Conservation (phyloP, 2,888 invertebrate species). For the Aspidiotus destructor region DNA sequence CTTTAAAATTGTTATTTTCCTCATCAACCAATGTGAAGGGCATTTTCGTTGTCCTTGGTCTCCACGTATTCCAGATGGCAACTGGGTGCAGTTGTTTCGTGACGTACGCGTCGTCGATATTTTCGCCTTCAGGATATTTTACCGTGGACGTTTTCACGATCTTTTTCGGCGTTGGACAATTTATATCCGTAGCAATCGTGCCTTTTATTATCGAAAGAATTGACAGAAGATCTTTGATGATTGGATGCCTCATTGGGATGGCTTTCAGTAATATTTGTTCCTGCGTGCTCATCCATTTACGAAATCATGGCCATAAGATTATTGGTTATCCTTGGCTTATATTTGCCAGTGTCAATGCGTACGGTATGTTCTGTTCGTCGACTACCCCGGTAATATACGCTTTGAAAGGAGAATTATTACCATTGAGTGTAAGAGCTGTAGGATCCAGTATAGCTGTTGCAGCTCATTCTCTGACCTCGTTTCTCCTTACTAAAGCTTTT, state of each 20-base stretch:
- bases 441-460: conserved; percentile 6
- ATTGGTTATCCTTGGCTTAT: conserved; percentile 17
- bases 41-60: conserved; percentile 20
- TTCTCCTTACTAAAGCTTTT: conserved; percentile 10
- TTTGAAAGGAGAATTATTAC: conserved; percentile 20
- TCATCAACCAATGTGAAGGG: conserved; percentile 20
- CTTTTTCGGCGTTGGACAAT: conserved; percentile 36
- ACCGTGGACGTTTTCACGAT: conserved; percentile 36
- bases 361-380: conserved; percentile 3
- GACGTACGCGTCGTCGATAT: conserved; percentile 36
- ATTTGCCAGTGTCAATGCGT: conserved; percentile 7
- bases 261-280: neutral
- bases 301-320: neutral
- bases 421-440: conserved; percentile 12
- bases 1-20: conserved; percentile 10
- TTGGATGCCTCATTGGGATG: neutral
- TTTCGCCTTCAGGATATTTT: conserved; percentile 35
- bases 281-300: neutral
- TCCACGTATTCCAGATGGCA: neutral
- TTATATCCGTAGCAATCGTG: conserved; percentile 36
- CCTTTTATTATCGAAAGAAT: conserved; percentile 36
- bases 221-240: conserved; percentile 35
- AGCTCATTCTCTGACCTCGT: conserved; percentile 6
- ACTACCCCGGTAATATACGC: neutral
- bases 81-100: conserved; percentile 31